phyloP scores from a whole-genome alignment of 2,888 invertebrate genomes.

The Lasioglossum leucozonium region DNA sequence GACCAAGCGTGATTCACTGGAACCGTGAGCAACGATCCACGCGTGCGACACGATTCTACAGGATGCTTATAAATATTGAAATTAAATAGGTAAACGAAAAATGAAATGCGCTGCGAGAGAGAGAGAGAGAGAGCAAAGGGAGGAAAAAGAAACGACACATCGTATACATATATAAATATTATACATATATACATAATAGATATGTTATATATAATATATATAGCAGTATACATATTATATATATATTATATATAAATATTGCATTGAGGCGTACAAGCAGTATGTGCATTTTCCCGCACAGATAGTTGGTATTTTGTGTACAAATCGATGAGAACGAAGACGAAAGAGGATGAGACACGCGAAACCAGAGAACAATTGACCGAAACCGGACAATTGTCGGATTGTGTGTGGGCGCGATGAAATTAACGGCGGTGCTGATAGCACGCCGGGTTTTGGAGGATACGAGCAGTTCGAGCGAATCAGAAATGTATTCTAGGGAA shows the following conservation, averaged over 20 bases:
- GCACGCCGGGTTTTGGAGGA: not conserved
- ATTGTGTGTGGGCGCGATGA: conserved; percentile 30
- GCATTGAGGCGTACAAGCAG: conserved; percentile 74
- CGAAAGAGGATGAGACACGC: not conserved
- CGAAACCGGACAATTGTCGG: not conserved
- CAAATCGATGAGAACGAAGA: conserved; percentile 67
- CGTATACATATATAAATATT: conserved; percentile 77
- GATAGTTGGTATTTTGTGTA: conserved; percentile 83
- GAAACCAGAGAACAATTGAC: conserved; percentile 27
- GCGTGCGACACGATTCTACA: conserved; percentile 70
- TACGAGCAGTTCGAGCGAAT: conserved; percentile 46
- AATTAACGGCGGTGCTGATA: conserved; percentile 15
- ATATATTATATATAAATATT: conserved; percentile 68
- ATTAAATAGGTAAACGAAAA: conserved; percentile 66
- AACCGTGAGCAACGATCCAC: conserved; percentile 68
- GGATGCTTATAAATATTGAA: conserved; percentile 76
- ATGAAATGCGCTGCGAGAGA: conserved; percentile 62
- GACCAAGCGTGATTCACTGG: conserved; percentile 47
- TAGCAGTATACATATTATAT: conserved; percentile 67
- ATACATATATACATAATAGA: conserved; percentile 68
- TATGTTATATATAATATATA: conserved; percentile 63
- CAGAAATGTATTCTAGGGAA: conserved; percentile 34
- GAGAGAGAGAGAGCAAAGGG: conserved; percentile 21
- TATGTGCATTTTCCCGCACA: conserved; percentile 81
- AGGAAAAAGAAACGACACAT: conserved; percentile 69